Conservation (phyloP, 2,797 vertebrate species). For the Taenioides sp. region DNA sequence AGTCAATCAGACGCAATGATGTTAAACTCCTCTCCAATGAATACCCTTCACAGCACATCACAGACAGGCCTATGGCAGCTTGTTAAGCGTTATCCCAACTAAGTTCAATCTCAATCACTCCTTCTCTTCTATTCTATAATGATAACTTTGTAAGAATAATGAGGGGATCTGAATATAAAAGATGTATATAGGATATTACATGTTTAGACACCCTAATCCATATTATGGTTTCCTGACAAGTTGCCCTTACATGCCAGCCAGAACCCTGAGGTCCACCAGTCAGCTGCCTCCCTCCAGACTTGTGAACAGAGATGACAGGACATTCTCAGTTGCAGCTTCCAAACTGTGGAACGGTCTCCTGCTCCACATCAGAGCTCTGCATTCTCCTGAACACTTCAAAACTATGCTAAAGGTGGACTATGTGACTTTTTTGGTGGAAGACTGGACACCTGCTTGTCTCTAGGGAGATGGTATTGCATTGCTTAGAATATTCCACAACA, state of each 20-base stretch:
- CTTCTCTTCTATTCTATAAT: conserved; percentile 9
- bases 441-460: no score
- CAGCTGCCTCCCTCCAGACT: not conserved
- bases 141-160: conserved; percentile 2
- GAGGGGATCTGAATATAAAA: not conserved
- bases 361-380: not conserved
- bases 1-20: conserved; percentile 75
- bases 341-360: not conserved
- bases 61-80: conserved; percentile 42
- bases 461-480: no score
- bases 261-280: not conserved
- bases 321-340: not conserved
- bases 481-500: no score
- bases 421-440: no score
- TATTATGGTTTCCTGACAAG: no score
- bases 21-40: conserved; percentile 71
- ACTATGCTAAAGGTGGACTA: not conserved
- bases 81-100: conserved; percentile 55
- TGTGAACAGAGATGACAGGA: not conserved
- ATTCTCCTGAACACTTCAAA: not conserved
- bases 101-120: conserved; percentile 46
- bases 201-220: not conserved
- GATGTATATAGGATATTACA: not conserved
- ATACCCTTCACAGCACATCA: conserved; percentile 61
- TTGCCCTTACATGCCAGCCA: no score